Percentiles rank a stretch among this genome's conserved stretches.
Conservation (phyloP, 2,113 vertebrate species). For the Salvelinus fontinalis region DNA sequence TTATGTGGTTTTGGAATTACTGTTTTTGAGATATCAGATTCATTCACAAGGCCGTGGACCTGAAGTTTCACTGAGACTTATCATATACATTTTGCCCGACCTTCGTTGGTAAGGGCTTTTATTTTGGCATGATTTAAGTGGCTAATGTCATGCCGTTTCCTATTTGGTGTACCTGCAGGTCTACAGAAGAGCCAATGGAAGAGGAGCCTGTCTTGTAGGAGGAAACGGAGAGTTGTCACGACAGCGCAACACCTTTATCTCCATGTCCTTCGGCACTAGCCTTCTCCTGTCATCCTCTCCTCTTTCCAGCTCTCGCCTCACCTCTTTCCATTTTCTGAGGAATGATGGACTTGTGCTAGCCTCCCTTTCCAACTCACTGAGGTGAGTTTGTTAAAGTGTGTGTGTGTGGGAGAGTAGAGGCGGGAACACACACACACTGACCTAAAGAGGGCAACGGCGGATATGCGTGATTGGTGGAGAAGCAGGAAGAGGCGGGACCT, state of each 20-base stretch:
- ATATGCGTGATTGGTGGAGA: conserved; percentile 3
- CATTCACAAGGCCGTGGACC: no score
- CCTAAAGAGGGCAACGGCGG: not conserved
- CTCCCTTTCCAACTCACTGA: conserved; percentile 4
- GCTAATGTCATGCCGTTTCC: not conserved
- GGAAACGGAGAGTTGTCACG: conserved; percentile 35
- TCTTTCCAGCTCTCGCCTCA: conserved; percentile 8
- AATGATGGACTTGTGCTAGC: conserved; percentile 3
- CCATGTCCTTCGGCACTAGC: conserved; percentile 45
- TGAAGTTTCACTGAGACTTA: no score
- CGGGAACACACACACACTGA: not conserved
- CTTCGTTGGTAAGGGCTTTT: not conserved
- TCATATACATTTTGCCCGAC: no score
- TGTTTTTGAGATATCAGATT: no score
- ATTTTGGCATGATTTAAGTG: conserved; percentile 7
- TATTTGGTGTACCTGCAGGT: conserved; percentile 59
- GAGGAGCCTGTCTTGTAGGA: conserved; percentile 82
- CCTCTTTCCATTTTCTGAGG: conserved; percentile 21
- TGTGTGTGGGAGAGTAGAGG: not conserved
- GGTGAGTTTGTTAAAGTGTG: not conserved
- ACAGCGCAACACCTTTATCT: conserved; percentile 42
- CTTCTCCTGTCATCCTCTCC: conserved; percentile 23
- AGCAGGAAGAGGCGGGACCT: not conserved
- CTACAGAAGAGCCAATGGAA: conserved; percentile 84
- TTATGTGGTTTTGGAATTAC: no score